Evolutionary conservation across 2,797 vertebrate species (phyloP).

Genomic region (Smutsia temminckii): DNA sequence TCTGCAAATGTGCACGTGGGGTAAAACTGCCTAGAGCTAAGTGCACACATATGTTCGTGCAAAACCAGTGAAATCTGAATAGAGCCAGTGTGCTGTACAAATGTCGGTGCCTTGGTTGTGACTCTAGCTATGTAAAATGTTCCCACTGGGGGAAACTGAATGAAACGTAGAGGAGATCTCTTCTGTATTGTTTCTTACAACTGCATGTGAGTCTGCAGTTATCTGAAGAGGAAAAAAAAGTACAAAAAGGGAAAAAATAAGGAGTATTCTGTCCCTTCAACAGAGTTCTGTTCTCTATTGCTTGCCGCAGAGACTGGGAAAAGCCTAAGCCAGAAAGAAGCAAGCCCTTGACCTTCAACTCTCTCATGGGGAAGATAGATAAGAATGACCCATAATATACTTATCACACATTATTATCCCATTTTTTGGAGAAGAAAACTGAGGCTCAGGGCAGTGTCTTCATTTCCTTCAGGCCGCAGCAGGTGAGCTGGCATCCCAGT

Average conservation of each 20-base stretch:
- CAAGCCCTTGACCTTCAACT: background rate
- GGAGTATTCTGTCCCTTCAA: background rate
- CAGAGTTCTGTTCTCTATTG: background rate
- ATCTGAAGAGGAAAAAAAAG: background rate
- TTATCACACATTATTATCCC: background rate
- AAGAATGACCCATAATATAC: background rate
- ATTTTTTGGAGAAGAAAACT: background rate
- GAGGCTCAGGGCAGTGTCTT: background rate
- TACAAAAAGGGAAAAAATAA: background rate
- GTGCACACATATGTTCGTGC: background rate
- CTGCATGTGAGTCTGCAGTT: background rate
- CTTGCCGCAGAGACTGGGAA: background rate
- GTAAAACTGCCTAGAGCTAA: background rate
- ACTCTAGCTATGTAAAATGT: background rate
- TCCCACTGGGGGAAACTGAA: background rate
- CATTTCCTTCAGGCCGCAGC: background rate
- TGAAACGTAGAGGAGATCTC: background rate
- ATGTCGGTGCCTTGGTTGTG: background rate
- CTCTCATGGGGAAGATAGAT: background rate
- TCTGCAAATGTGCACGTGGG: background rate
- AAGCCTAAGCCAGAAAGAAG: background rate
- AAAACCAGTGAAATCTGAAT: background rate
- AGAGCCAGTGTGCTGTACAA: background rate
- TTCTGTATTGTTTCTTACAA: background rate
- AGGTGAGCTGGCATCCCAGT: background rate